Conservation (phyloP, 2,113 vertebrate genomes). For the Fregetta grallaria region DNA sequence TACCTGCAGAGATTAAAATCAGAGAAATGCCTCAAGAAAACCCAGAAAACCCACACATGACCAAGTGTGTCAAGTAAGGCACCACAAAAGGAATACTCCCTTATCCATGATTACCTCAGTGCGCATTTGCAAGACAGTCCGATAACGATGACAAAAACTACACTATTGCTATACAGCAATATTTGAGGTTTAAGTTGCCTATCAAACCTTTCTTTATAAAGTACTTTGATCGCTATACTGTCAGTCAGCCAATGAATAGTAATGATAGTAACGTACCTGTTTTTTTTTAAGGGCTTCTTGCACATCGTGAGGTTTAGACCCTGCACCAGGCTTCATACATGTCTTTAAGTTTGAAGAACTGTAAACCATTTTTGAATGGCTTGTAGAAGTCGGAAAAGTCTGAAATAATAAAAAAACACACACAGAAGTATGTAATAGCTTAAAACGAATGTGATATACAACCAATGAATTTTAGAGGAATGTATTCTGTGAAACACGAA, state of each 20-base stretch:
- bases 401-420: conserved; percentile 41
- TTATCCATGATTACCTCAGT: rapidly evolving
- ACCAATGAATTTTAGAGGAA: neutral
- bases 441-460: rapidly evolving
- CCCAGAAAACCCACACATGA: neutral
- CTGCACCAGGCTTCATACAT: conserved; percentile 80
- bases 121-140: too few relatives aligned
- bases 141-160: neutral
- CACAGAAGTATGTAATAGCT: neutral
- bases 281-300: conserved; percentile 95
- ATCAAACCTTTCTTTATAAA: neutral
- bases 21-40: neutral
- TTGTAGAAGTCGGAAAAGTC: conserved; percentile 72
- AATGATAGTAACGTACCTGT: conserved; percentile 74
- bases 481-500: neutral
- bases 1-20: neutral
- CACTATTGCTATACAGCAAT: neutral
- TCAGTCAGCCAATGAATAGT: neutral
- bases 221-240: neutral
- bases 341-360: conserved; percentile 81
- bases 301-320: conserved; percentile 86
- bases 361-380: conserved; percentile 84
- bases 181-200: neutral
- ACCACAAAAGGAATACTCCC: neutral
- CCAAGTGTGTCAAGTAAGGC: neutral